phyloP scores from a whole-genome alignment of 1,140 invertebrate species.

The Hylyphantes graminicola region DNA sequence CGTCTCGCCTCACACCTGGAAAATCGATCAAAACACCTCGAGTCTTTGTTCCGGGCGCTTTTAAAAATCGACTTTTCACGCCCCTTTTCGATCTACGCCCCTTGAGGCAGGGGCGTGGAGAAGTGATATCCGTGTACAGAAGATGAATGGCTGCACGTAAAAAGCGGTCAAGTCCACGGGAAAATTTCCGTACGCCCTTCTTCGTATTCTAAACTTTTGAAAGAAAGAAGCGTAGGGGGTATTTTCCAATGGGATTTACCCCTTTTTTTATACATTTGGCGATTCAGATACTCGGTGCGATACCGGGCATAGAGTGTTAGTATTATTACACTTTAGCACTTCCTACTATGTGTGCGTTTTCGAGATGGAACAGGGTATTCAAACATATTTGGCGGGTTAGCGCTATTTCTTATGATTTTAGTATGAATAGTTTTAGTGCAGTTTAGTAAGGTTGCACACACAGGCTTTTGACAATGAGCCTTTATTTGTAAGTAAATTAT shows the following conservation, averaged over 20 bases:
- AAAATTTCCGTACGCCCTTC: too few relatives aligned
- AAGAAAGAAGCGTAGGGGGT: too few relatives aligned
- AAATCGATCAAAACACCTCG: slow-evolving; percentile 36
- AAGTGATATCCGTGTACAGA: slow-evolving; percentile 17
- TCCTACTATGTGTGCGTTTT: background rate
- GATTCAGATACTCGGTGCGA: slow-evolving; percentile 20
- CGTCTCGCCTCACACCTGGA: slow-evolving; percentile 28
- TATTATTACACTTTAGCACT: slow-evolving; percentile 51
- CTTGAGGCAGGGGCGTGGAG: slow-evolving; percentile 1
- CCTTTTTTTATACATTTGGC: too few relatives aligned
- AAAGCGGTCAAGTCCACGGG: background rate
- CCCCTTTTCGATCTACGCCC: slow-evolving; percentile 10
- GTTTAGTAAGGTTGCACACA: too few relatives aligned
- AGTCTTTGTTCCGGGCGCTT: background rate
- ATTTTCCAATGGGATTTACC: too few relatives aligned
- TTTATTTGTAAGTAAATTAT: too few relatives aligned
- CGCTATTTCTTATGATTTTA: background rate
- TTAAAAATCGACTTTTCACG: slow-evolving; percentile 42
- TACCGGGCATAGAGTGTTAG: slow-evolving; percentile 25
- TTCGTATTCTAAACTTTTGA: too few relatives aligned
- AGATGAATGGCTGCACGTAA: slow-evolving; percentile 34
- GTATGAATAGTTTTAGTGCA: too few relatives aligned
- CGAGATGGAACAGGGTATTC: background rate
- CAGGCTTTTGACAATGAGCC: too few relatives aligned
- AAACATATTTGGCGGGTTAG: background rate